These are phyloP conservation scores for Macropus fuliginosus DNA, from an alignment of 2,797 vertebrate genomes.

Conservation along the genomic window DNA sequence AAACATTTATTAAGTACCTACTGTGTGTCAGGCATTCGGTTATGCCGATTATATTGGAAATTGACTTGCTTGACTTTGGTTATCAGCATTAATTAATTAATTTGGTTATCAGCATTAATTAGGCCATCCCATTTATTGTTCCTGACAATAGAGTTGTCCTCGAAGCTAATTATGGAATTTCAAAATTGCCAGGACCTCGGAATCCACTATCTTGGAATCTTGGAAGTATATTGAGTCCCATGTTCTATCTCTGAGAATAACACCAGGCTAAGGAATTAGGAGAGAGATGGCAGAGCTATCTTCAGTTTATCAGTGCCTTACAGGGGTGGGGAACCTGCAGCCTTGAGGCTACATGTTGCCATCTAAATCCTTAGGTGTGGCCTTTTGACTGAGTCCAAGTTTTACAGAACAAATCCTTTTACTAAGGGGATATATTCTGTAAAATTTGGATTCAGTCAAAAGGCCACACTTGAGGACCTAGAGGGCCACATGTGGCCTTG, in stretches of 20 bases:
- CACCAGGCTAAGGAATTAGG: not conserved
- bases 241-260: constrained; percentile 20
- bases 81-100: too few species aligned
- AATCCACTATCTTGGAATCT: not conserved
- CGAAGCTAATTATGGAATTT: constrained; percentile 9
- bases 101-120: constrained; percentile 31
- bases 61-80: not conserved
- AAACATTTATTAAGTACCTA: not conserved
- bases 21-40: not conserved
- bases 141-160: not conserved
- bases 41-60: not conserved
- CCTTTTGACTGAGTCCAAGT: too few species aligned
- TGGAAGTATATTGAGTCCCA: not conserved
- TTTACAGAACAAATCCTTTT: too few species aligned
- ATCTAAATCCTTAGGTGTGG: too few species aligned
- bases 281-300: constrained; percentile 19
- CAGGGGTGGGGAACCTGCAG: too few species aligned
- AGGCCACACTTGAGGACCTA: too few species aligned
- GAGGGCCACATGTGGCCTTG: too few species aligned
- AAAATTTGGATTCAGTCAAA: too few species aligned
- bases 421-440: too few species aligned
- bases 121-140: constrained; percentile 6
- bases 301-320: constrained; percentile 15
- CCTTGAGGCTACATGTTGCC: too few species aligned
- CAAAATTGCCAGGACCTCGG: constrained; percentile 7